Conservation (phyloP, 2,113 vertebrate genomes). For the Balaenoptera acutorostrata region DNA sequence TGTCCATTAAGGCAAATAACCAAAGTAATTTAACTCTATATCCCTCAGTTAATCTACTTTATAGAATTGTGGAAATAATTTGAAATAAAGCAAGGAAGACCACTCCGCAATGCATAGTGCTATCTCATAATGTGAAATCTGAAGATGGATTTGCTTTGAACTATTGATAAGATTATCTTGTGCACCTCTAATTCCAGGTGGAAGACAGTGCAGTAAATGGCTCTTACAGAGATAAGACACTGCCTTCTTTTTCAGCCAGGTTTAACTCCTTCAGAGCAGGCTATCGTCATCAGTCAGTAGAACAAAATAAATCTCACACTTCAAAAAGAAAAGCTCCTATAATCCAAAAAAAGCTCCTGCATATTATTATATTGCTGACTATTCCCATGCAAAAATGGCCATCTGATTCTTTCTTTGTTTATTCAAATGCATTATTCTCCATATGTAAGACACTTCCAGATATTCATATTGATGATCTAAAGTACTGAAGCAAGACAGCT, state of each 20-base stretch:
- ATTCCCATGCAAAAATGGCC: not conserved
- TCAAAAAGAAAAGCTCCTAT: not conserved
- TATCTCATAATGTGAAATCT: constrained; percentile 16
- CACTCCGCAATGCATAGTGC: not conserved
- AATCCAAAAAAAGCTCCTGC: not conserved
- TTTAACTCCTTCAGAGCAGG: not conserved
- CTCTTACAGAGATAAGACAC: not conserved
- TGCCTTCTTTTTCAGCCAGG: not conserved
- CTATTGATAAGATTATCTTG: constrained; percentile 34
- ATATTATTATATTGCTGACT: not conserved
- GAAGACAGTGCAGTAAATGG: not conserved
- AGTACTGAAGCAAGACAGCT: not conserved
- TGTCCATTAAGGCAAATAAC: not conserved
- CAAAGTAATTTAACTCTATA: not conserved
- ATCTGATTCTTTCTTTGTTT: not conserved
- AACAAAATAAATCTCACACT: not conserved
- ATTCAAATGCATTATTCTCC: not conserved
- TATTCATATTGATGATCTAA: not conserved
- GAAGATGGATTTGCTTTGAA: constrained; percentile 32
- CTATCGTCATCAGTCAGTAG: not conserved
- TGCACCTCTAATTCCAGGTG: constrained; percentile 19
- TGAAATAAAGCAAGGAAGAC: not conserved
- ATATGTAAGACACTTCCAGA: not conserved
- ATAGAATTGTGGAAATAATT: not conserved
- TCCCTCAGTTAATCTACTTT: not conserved